phyloP scores from a whole-genome alignment of 2,888 invertebrate genomes.

The Ectemnius continuus region DNA sequence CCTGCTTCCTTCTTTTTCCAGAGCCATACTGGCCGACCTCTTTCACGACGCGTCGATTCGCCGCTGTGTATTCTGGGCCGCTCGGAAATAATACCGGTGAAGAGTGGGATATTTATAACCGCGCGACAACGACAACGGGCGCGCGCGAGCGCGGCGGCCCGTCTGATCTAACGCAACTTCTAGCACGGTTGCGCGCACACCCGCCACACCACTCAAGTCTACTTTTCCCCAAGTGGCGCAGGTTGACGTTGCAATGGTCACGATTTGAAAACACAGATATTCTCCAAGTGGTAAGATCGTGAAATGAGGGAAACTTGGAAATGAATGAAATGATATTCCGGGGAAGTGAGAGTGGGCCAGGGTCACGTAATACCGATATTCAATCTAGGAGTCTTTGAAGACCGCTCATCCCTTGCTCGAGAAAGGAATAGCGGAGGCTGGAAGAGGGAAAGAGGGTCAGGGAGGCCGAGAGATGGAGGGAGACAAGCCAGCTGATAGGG shows the following conservation, averaged over 20 bases:
- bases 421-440: conserved; percentile 5
- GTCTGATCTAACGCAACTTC: conserved; percentile 59
- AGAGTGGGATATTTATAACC: conserved; percentile 61
- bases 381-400: conserved; percentile 60
- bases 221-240: conserved; percentile 48
- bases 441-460: neutral
- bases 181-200: conserved; percentile 50
- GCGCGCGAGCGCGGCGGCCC: conserved; percentile 27
- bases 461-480: conserved; percentile 3
- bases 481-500: conserved; percentile 29
- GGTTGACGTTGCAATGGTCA: neutral
- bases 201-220: conserved; percentile 34
- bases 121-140: conserved; percentile 50
- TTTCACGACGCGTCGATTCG: conserved; percentile 45
- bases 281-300: neutral
- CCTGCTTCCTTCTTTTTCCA: conserved; percentile 48
- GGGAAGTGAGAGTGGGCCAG: conserved; percentile 6
- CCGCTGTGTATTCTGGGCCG: conserved; percentile 52
- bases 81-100: conserved; percentile 63
- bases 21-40: conserved; percentile 53
- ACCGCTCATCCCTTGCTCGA: conserved; percentile 47
- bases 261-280: conserved; percentile 5
- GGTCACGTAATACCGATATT: conserved; percentile 48
- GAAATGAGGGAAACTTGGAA: too few relatives aligned
- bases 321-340: too few relatives aligned